These are phyloP conservation scores for Colossoma macropomum DNA, from an alignment of 2,113 vertebrate species.

Conservation along the genomic window DNA sequence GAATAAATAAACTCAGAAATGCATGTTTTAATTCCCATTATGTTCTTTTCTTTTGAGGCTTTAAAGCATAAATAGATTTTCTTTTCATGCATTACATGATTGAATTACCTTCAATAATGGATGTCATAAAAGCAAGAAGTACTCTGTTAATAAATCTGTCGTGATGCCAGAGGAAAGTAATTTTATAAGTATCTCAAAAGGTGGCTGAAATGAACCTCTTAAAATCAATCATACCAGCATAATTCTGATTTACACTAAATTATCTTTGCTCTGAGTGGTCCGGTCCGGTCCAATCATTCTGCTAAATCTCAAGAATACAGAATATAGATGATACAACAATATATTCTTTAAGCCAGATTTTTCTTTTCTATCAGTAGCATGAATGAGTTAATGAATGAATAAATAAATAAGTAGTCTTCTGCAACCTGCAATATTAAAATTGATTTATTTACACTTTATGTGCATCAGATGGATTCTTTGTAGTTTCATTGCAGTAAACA, in stretches of 20 bases:
- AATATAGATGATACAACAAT: background rate
- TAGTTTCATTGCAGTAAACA: background rate
- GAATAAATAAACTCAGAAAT: slow-evolving; percentile 13
- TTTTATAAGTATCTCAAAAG: slow-evolving; percentile 57
- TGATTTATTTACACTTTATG: too few relatives aligned
- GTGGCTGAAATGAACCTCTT: slow-evolving; percentile 49
- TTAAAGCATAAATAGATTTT: slow-evolving; percentile 45
- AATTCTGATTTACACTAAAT: slow-evolving; percentile 8
- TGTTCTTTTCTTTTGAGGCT: slow-evolving; percentile 10
- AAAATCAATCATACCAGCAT: slow-evolving; percentile 24
- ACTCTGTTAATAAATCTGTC: slow-evolving; percentile 72
- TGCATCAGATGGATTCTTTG: background rate
- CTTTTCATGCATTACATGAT: slow-evolving; percentile 60
- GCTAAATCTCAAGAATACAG: background rate
- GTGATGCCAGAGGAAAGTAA: slow-evolving; percentile 58
- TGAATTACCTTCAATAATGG: slow-evolving; percentile 73
- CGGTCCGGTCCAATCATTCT: background rate
- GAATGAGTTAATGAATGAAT: background rate
- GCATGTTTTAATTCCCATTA: background rate
- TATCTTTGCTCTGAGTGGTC: background rate
- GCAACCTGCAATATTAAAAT: too few relatives aligned
- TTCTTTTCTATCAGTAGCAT: too few relatives aligned
- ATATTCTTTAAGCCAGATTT: background rate
- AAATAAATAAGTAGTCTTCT: too few relatives aligned
- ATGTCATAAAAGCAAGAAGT: slow-evolving; percentile 67